phyloP scores from a whole-genome alignment of 1,140 invertebrate genomes.

The Pachypsylla venusta region DNA sequence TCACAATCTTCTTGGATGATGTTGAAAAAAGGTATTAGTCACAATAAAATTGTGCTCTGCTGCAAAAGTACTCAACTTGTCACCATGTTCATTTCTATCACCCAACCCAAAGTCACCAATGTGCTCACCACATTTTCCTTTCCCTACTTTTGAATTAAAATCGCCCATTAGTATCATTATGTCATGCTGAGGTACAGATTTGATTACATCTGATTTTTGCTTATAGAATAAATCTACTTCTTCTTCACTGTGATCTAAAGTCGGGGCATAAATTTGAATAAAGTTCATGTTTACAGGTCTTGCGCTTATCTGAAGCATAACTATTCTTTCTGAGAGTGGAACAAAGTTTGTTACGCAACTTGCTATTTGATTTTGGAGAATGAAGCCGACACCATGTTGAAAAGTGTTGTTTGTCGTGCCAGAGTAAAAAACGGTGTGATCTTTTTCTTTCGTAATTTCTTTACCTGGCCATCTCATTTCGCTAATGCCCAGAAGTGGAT shows the following conservation, averaged over 20 bases:
- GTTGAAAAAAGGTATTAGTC: too few relatives aligned
- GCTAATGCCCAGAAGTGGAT: not conserved
- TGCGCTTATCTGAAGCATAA: not conserved
- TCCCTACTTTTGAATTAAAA: slow-evolving; percentile 8
- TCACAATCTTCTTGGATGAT: too few relatives aligned
- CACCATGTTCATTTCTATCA: too few relatives aligned
- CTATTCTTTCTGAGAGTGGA: slow-evolving; percentile 3
- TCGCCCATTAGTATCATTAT: not conserved
- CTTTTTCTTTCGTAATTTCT: slow-evolving; percentile 6
- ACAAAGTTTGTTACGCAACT: slow-evolving; percentile 2
- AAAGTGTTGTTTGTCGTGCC: too few relatives aligned
- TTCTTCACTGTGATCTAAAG: too few relatives aligned
- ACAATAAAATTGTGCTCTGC: too few relatives aligned
- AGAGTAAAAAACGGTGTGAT: slow-evolving; percentile 7
- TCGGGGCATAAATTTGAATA: not conserved
- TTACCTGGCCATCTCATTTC: slow-evolving; percentile 6
- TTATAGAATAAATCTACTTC: too few relatives aligned
- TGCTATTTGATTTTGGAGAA: slow-evolving; percentile 7
- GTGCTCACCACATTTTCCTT: too few relatives aligned
- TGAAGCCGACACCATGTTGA: slow-evolving; percentile 4
- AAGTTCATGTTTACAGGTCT: not conserved
- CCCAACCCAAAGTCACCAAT: too few relatives aligned
- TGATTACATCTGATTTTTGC: not conserved
- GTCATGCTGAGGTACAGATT: not conserved
- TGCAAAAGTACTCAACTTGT: too few relatives aligned